Evolutionary conservation across 2,888 invertebrate species (phyloP).

Genomic region (Muschampia plurimacula): DNA sequence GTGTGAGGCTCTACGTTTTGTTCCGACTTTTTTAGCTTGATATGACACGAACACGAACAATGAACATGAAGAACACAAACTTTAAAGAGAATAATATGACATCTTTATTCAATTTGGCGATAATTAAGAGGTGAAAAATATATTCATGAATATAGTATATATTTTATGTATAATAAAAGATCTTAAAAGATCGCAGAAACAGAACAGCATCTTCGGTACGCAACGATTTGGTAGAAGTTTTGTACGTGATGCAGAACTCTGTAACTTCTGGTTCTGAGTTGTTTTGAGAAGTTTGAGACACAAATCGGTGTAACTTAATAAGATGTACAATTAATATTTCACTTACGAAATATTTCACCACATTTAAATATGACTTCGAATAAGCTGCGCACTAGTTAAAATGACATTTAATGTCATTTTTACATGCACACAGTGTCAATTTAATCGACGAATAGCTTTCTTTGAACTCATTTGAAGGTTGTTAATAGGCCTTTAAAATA

Average conservation of each 20-base stretch:
- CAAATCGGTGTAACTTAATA: not conserved
- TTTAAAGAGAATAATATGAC: no score
- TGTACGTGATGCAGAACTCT: constrained; percentile 31
- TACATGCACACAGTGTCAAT: no score
- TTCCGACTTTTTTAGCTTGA: not conserved
- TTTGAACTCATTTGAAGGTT: no score
- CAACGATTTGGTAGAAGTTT: constrained; percentile 19
- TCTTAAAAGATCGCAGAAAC: constrained; percentile 20
- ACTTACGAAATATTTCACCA: not conserved
- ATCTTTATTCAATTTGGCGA: no score
- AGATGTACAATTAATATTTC: not conserved
- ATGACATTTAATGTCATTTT: no score
- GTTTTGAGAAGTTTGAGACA: not conserved
- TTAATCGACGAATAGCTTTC: no score
- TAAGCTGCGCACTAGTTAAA: no score
- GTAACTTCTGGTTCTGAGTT: constrained; percentile 22
- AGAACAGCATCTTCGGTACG: constrained; percentile 31
- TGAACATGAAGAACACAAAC: not conserved
- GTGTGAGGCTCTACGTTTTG: not conserved
- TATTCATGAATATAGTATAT: no score
- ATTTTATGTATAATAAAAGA: not conserved
- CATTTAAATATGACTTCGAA: no score
- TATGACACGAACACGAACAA: not conserved
- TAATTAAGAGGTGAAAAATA: no score
- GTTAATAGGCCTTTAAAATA: no score